phyloP scores from a whole-genome alignment of 2,113 vertebrate genomes.

The Marcusenius ussheri region DNA sequence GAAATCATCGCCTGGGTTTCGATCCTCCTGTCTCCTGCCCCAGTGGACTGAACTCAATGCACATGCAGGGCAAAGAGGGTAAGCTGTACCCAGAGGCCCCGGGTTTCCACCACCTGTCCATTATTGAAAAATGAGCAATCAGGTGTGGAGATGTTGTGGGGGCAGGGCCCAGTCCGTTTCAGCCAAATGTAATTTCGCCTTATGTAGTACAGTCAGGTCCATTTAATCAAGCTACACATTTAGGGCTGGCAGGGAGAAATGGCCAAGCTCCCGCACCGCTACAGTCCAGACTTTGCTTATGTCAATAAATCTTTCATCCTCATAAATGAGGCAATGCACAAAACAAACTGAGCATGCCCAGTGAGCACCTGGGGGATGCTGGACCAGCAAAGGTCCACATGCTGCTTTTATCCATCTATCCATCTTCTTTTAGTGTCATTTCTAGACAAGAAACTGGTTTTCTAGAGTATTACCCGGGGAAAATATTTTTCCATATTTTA shows the following conservation, averaged over 20 bases:
- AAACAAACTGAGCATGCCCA: slow-evolving; percentile 1
- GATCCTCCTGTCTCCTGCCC: not conserved
- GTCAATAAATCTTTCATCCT: not conserved
- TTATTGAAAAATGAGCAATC: not conserved
- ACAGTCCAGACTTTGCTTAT: not conserved
- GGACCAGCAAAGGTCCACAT: not conserved
- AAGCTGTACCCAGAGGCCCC: not conserved
- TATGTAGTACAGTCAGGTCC: not conserved
- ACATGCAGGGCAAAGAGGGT: not conserved
- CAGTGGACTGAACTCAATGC: not conserved
- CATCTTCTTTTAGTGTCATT: not conserved
- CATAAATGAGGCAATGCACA: not conserved
- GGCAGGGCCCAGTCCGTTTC: not conserved
- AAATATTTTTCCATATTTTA: not conserved
- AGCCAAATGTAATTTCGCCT: not conserved
- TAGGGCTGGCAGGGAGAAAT: not conserved
- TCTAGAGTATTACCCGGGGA: not conserved
- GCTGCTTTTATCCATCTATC: not conserved
- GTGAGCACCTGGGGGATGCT: not conserved
- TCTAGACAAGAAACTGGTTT: not conserved
- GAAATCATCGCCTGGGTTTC: not conserved
- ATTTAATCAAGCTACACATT: not conserved
- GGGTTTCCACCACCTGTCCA: not conserved
- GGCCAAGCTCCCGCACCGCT: not conserved
- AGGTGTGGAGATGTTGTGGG: not conserved